Evolutionary conservation across 2,888 invertebrate species (phyloP).

Genomic region (Lycaena phlaeas): DNA sequence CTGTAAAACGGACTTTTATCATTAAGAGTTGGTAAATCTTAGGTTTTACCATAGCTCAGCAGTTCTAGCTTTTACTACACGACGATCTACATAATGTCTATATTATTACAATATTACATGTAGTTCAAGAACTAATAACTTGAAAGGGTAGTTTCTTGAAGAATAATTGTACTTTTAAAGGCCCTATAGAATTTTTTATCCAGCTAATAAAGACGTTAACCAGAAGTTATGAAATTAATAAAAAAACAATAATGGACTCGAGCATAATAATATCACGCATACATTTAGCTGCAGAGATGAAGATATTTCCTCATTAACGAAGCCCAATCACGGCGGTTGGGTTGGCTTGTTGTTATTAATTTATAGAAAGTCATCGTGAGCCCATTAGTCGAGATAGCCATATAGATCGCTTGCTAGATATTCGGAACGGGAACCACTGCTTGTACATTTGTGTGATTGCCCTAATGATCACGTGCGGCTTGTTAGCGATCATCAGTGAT

Average conservation of each 20-base stretch:
- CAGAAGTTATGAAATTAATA: constrained; percentile 32
- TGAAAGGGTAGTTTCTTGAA: too few relatives aligned
- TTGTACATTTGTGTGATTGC: constrained; percentile 49
- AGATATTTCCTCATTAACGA: constrained; percentile 63
- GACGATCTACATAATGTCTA: too few relatives aligned
- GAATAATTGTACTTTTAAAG: too few relatives aligned
- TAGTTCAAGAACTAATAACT: too few relatives aligned
- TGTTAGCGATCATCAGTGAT: constrained; percentile 58
- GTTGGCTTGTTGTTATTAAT: constrained; percentile 64
- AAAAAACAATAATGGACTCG: constrained; percentile 34
- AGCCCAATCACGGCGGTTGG: constrained; percentile 50
- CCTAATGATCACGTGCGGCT: constrained; percentile 65
- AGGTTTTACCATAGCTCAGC: too few relatives aligned
- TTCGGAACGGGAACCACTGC: constrained; percentile 34
- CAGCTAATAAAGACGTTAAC: constrained; percentile 15
- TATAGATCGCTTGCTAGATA: constrained; percentile 58
- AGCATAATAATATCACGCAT: constrained; percentile 39
- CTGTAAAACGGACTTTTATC: too few relatives aligned
- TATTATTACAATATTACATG: too few relatives aligned
- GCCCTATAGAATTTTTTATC: too few relatives aligned
- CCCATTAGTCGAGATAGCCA: constrained; percentile 63
- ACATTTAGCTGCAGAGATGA: constrained; percentile 40
- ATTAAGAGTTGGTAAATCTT: too few relatives aligned
- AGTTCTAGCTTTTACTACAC: too few relatives aligned
- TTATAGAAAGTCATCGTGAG: constrained; percentile 69